phyloP scores from a whole-genome alignment of 2,113 vertebrate species.

The Ginglymostoma cirratum region DNA sequence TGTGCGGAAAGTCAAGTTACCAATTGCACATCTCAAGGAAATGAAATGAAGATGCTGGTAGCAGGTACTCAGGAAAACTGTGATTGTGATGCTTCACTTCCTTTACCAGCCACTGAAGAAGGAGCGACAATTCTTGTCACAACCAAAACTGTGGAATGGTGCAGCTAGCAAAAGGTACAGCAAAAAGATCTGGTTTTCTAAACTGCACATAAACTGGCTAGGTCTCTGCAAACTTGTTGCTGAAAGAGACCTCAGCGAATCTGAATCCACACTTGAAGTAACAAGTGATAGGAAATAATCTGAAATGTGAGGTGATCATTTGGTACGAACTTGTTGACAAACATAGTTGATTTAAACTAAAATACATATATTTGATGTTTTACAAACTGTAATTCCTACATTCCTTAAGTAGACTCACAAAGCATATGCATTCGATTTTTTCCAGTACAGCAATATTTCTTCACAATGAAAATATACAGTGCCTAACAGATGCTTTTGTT shows the following conservation, averaged over 20 bases:
- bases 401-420: background rate
- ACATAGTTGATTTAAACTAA: background rate
- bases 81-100: slow-evolving; percentile 53
- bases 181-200: background rate
- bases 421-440: background rate
- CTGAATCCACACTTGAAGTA: background rate
- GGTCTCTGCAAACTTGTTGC: background rate
- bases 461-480: background rate
- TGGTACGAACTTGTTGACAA: background rate
- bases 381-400: background rate
- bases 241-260: background rate
- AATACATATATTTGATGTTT: background rate
- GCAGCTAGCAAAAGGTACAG: slow-evolving; percentile 40
- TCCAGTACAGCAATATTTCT: background rate
- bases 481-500: no score
- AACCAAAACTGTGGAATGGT: slow-evolving; percentile 61
- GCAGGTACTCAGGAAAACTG: no score
- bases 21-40: background rate
- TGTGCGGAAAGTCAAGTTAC: no score
- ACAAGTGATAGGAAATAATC: background rate
- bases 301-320: background rate
- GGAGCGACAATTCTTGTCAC: slow-evolving; percentile 65
- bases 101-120: slow-evolving; percentile 70
- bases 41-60: background rate
- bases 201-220: background rate